Base-by-base conservation (phyloP, 2,797 vertebrate genomes). In the Gymnocypris eckloni region DNA sequence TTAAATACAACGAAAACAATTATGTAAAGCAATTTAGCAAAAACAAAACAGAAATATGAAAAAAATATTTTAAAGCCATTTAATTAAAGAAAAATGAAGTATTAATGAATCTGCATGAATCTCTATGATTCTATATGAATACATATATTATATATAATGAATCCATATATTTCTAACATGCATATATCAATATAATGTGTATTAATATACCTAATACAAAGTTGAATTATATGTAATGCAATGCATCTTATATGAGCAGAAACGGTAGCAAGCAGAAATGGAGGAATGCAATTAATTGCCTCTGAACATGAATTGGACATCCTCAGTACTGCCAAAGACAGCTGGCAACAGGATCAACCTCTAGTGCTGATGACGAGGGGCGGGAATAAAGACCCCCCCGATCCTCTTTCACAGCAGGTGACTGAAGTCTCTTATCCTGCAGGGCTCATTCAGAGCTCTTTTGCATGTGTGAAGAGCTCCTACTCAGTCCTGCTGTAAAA, bases 261-360 rank as follows among this genome's bases (percentile, higher is more conserved):
- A 41, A 66, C 48, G 6, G 39, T 22, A 43, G 4, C 18, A 9
- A 7, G 81, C 48, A 79, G 69, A 64, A 64, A 71, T 15, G 5
- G 59, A 45, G 70, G 41, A 70, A 52, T 25, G 79, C 13, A 54
- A 11, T 91, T 90, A 56, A 88, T 84, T 91, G 72, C 67, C 39
- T 8, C 79, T 54, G n/a, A 86, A 85, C 73, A 84, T 87, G 89
- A 90, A 87, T 91, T 88, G 86, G 88, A 92, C 73, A 88, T 75
- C 70, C 85, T 86, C 89, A 89, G 88, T 71, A 89, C 87, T 92
- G 91, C 87, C 91, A 92, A 91, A 52, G 25, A 45, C 82, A 87
- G 54, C 61, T 82, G 85, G 72, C 16, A 54, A 77, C 64, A 59
- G 50, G 73, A 87, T 79, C 64, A 81, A 86, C 81, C 50, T 54